Evolutionary conservation across 2,113 vertebrate genomes (phyloP), one percentile per base, ranked within the genome.

Genomic region (Vicugna pacos): DNA sequence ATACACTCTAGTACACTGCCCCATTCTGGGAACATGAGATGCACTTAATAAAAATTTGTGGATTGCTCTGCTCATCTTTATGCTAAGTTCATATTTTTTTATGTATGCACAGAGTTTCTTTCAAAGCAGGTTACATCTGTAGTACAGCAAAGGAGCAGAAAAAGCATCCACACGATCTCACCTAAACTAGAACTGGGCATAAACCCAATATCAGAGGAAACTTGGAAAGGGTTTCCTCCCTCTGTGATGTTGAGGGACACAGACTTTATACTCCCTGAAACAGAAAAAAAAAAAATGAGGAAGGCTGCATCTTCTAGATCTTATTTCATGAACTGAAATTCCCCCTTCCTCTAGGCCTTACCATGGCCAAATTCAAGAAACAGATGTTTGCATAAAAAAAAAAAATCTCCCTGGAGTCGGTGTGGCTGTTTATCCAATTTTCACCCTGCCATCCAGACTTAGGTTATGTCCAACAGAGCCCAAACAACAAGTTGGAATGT

Each of bases 391-490:
- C 64, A 76, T 76, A 6, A 46, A 89, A 77, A 87, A 91, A 69
- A 76, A 60, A 69, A 58, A 15, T 24, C 56, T 97, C 96, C 91
- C 91, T 16, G 12, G 94, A 96, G 97, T 80, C 84, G 20, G 46
- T 11, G 35, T 56, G 90, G 35, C 95, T 98, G 96, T 98, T 97
- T 91, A 97, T 97, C 65, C 54, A 28, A 97, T 97, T 97, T 98
- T 85, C 92, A 76, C 67, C 88, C 92, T 95, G 84, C 90, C 92
- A 58, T 95, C 65, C 70, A 89, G 96, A 96, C 92, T 83, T 80
- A 60, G 89, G 89, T 28, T 92, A 14, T 67, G 81, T 92, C 83
- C 72, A 26, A 13, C 60, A 54, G 75, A 93, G 38, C 50, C 88
- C 87, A 64, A 90, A 95, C 50, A 94, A 30, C 62, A 48, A 83